Base-by-base conservation (phyloP, 2,888 invertebrate genomes). In the Deladenus siricidicola region DNA sequence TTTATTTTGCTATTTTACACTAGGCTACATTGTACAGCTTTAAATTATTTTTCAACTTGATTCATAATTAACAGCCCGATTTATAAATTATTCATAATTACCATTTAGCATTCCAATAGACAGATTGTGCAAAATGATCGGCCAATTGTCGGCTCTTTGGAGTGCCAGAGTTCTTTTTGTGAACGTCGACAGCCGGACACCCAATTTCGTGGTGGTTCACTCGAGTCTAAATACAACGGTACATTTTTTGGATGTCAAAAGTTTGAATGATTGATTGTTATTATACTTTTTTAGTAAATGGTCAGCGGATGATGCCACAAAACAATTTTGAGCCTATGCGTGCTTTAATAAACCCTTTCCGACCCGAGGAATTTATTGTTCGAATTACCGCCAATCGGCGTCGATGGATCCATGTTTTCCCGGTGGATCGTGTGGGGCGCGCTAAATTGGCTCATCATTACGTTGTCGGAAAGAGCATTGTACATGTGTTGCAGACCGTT, bases 331-430 rank as follows among this genome's bases (percentile, higher is more conserved):
- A 53, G 10, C n/a, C 24, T 26, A 53, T 43, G 30, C 60, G 60
- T 24, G 34, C 56, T 10, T 53, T 69, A 47, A 69, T 67, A 34
- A 69, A 67, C 45, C 98, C 98, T 0, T 98, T 98, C 80, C 92
- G 93, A 80, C 96, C 96, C 0, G 92, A 93, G 0, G 90, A 93
- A 79, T 91, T 96, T 58, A 67, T 68, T 24, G 74, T 78, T 3
- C 64, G 66, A 47, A 73, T 78, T n/a, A 76, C 76, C 2, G 73
- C 78, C 14, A 78, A 78, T 55, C 59, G 78, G 6, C 21, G 50
- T 24, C 50, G 50, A 3, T 50, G 50, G 50, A 50, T 50, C 50
- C 50, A 50, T 39, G 94, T 94, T 74, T 98, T 98, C 80, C 96
- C 96, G 1, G 89, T 78, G 34, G 77, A 79, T 59, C 56, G 67